Evolutionary conservation across 2,113 vertebrate genomes (phyloP), one percentile per base, ranked within the genome.

Genomic region (Calypte anna): DNA sequence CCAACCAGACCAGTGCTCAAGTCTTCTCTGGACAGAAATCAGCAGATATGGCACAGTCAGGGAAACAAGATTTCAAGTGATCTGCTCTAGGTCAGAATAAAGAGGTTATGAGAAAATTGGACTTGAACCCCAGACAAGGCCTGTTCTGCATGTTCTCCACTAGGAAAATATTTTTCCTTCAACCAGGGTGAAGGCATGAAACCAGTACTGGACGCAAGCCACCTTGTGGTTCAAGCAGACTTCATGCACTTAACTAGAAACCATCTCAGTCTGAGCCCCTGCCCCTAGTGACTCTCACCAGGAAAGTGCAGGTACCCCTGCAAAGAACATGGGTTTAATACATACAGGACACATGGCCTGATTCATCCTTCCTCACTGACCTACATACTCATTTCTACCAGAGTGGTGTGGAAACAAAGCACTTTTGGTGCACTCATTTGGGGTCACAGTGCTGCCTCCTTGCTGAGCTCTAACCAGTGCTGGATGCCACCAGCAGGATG

Each of bases 351-450:
- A 77, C 43, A 40, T 11, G 63, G 59, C 68, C 33, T 8, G 72
- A 90, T 59, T 91, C 79, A 67, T 19, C 59, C 72, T 46, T 81
- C 43, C 82, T 77, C 82, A 18, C 51, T 95, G 92, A 77, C 92
- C 82, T 62, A 83, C 61, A 44, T 1, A 59, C n/a, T 48, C 38
- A 86, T 25, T 90, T 38, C 18, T 59, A 67, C 88, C 82, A 70
- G 25, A 31, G n/a, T 0, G 0, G 51, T 30, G 38, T 67, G 76
- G 76, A 74, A 88, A 92, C 68, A 82, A 91, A 93, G 70, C 31
- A 15, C 38, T 82, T 63, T 9, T 40, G 38, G 9, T 48, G 12
- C 12, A 40, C 58, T 77, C 33, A 73, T 67, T 53, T 83, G 68
- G 82, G 48, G 77, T n/a, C 23, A 20, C 2, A 0, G 27, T 1